Evolutionary conservation across 2,113 vertebrate genomes (phyloP), one percentile per base, ranked within the genome.

Genomic region (Glareola pratincola): DNA sequence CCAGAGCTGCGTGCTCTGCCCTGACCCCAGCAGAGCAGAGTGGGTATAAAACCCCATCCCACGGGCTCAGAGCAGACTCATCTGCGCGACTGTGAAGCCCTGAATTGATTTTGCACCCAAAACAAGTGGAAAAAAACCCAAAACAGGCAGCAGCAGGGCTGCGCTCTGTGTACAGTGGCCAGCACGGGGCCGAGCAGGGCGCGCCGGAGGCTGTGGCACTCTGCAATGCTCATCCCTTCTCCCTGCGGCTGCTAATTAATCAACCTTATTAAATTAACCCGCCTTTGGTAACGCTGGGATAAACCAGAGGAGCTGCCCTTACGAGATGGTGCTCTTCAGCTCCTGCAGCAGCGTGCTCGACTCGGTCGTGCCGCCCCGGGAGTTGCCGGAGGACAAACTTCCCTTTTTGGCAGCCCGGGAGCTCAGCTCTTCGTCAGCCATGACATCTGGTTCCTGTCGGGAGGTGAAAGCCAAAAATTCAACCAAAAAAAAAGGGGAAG

Each of bases 291-390:
- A 20, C 0, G 2, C 20, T 37, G 7, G 8, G 54, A 5, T 3
- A 8, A 30, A 53, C 5, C 1, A 41, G 48, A 12, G 15, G 57
- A 45, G 59, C 6, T 34, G 60, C 27, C 74, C 96, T 94, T 91
- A 96, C 96, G 94, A 95, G 92, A 96, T 94, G 91, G 3, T 81
- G 73, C 91, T 14, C 17, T 8, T 54, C 20, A 96, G 92, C 77
- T 92, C 85, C 91, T 96, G 94, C 26, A 96, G 94, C 81, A 96
- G 54, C 3, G 77, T 87, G 94, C 77, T 87, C 1, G 88, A 41
- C 77, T 96, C 92, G 1, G 68, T 14, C 6, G 39, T 2, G 53
- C 80, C 1, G 63, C 59, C 74, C 73, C 48, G 92, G 14, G 45
- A 62, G 22, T 45, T 5, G 20, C 66, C 7, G 3, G 94, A 68